phyloP scores from a whole-genome alignment of 2,113 vertebrate species.

The Tachysurus vachellii region DNA sequence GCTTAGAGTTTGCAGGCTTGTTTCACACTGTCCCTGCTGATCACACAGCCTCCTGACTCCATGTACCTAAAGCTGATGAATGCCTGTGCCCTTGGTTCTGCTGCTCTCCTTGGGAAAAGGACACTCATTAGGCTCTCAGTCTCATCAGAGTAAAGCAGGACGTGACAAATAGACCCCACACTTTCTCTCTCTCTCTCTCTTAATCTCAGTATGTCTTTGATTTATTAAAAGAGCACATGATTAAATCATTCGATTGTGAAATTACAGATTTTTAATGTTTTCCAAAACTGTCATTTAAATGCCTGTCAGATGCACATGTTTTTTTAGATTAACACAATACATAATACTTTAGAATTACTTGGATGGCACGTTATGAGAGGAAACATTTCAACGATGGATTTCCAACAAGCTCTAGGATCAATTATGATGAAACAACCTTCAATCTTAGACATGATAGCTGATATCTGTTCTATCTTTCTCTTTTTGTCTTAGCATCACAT shows the following conservation, averaged over 20 bases:
- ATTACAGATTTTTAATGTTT: not conserved
- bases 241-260: not conserved
- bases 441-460: not conserved
- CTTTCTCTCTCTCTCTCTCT: too few relatives aligned
- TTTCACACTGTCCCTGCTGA: conserved; percentile 19
- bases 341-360: not conserved
- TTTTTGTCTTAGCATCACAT: not conserved
- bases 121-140: conserved; percentile 34
- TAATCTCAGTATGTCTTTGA: not conserved
- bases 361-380: not conserved
- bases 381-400: not conserved
- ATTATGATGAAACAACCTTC: not conserved
- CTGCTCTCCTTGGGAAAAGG: conserved; percentile 28
- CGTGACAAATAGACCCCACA: not conserved
- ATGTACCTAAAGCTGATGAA: conserved; percentile 33
- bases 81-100: conserved; percentile 26
- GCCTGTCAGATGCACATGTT: not conserved
- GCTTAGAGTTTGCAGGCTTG: not conserved
- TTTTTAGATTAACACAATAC: not conserved
- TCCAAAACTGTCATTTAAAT: not conserved
- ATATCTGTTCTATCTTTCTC: not conserved
- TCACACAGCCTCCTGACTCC: conserved; percentile 16
- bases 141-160: conserved; percentile 20
- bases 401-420: not conserved
- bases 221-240: not conserved